Percentiles rank a stretch among this genome's conserved stretches.
Conservation (phyloP, 2,888 invertebrate genomes). For the Eupithecia centaureata region DNA sequence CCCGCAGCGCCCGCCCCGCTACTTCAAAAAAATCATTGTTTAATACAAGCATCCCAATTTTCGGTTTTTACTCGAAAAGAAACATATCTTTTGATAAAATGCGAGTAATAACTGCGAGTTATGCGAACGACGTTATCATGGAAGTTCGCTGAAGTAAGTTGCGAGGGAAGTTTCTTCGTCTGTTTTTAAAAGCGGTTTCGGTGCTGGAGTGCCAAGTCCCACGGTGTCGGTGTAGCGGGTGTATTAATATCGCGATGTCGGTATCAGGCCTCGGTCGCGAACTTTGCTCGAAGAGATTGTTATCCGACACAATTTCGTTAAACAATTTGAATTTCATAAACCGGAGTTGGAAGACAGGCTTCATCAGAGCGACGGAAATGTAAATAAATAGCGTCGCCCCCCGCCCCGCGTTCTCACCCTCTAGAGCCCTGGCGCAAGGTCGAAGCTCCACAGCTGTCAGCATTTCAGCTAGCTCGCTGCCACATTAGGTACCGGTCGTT, state of each 20-base stretch:
- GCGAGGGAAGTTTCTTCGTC: slow-evolving; percentile 4
- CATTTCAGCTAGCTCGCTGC: background rate
- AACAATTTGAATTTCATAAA: slow-evolving; percentile 26
- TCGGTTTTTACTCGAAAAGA: background rate
- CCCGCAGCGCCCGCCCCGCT: slow-evolving; percentile 1
- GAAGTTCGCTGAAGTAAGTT: slow-evolving; percentile 1
- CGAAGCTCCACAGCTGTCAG: background rate
- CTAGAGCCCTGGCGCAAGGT: background rate
- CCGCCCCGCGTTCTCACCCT: background rate
- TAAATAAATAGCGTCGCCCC: slow-evolving; percentile 16
- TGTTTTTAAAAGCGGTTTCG: slow-evolving; percentile 11
- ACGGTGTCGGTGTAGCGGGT: slow-evolving; percentile 7
- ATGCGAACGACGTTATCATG: background rate
- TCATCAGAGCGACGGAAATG: slow-evolving; percentile 24
- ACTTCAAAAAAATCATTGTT: slow-evolving; percentile 6
- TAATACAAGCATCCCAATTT: background rate
- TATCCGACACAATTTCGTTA: slow-evolving; percentile 22
- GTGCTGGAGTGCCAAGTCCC: background rate
- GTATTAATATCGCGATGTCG: slow-evolving; percentile 25
- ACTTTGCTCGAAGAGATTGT: slow-evolving; percentile 18
- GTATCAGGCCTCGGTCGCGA: slow-evolving; percentile 9
- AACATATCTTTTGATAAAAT: slow-evolving; percentile 1
- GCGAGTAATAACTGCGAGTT: slow-evolving; percentile 1
- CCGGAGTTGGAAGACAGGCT: slow-evolving; percentile 20
- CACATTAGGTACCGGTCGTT: no score